Percentiles rank a stretch among this genome's conserved stretches.
These are phyloP conservation scores for Drosophila ohnishii DNA, from an alignment of 1,140 invertebrate species.

Conservation along the genomic window DNA sequence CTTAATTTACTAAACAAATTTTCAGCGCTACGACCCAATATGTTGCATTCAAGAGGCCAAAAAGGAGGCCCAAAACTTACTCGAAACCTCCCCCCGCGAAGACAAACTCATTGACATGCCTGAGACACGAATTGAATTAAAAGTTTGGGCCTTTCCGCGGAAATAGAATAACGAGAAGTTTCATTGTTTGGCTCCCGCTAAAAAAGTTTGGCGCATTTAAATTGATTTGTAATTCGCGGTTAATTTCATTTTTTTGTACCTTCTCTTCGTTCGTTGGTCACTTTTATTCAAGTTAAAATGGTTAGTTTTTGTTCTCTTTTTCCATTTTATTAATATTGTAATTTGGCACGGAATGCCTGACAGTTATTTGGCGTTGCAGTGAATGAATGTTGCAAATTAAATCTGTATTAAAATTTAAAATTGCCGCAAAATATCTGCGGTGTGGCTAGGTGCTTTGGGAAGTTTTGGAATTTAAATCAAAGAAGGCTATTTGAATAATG, in stretches of 20 bases:
- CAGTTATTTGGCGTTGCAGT: slow-evolving; percentile 45
- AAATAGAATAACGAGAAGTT: slow-evolving; percentile 52
- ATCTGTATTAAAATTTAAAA: slow-evolving; percentile 52
- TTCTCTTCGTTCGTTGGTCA: slow-evolving; percentile 23
- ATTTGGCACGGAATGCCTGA: slow-evolving; percentile 68
- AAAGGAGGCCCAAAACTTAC: slow-evolving; percentile 8
- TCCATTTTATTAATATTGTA: slow-evolving; percentile 59
- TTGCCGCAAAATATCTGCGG: slow-evolving; percentile 40
- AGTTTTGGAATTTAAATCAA: slow-evolving; percentile 43
- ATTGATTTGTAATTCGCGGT: slow-evolving; percentile 77
- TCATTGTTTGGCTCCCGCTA: slow-evolving; percentile 40
- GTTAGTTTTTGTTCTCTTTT: slow-evolving; percentile 25
- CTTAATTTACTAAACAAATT: slow-evolving; percentile 64
- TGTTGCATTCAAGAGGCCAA: slow-evolving; percentile 44
- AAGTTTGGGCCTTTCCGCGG: slow-evolving; percentile 52
- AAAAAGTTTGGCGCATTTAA: slow-evolving; percentile 62
- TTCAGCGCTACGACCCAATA: slow-evolving; percentile 38
- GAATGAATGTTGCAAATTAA: slow-evolving; percentile 49
- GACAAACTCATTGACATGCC: slow-evolving; percentile 68
- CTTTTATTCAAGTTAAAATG: slow-evolving; percentile 52
- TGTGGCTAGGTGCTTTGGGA: slow-evolving; percentile 30
- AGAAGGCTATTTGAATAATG: slow-evolving; percentile 40
- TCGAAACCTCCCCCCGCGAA: slow-evolving; percentile 4
- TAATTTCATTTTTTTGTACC: slow-evolving; percentile 52
- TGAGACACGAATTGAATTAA: slow-evolving; percentile 76